These are phyloP conservation scores for Drosophila buzzatii DNA, from an alignment of 2,888 invertebrate species.

Conservation along the genomic window DNA sequence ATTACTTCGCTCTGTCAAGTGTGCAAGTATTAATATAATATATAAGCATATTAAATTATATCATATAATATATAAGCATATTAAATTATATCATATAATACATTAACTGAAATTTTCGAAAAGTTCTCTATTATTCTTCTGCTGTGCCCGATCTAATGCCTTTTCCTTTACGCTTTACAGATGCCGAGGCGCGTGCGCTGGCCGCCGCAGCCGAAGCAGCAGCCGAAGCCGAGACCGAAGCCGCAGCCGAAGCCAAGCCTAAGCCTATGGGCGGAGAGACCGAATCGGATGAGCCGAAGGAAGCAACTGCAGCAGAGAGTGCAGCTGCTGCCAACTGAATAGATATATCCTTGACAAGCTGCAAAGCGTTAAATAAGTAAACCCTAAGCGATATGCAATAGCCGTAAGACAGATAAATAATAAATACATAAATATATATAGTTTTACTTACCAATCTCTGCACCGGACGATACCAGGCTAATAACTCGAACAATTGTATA, in stretches of 20 bases:
- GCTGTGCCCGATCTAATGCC: background rate
- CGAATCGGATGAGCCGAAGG: constrained; percentile 31
- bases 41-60: too few relatives aligned
- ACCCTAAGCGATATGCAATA: constrained; percentile 30
- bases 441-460: constrained; percentile 19
- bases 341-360: constrained; percentile 4
- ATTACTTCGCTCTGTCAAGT: too few relatives aligned
- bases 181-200: constrained; percentile 80
- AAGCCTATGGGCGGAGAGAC: background rate
- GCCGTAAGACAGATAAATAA: constrained; percentile 1
- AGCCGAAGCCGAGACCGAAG: constrained; percentile 35
- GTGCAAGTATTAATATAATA: too few relatives aligned
- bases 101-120: too few relatives aligned
- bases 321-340: constrained; percentile 46
- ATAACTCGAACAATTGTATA: constrained; percentile 28
- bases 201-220: constrained; percentile 75
- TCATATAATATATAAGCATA: too few relatives aligned
- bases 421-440: constrained; percentile 5
- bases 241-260: constrained; percentile 30
- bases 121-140: accelerated
- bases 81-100: too few relatives aligned
- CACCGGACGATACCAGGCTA: constrained; percentile 20
- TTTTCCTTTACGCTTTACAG: constrained; percentile 34
- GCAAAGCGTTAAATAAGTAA: constrained; percentile 32
- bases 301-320: constrained; percentile 37